phyloP scores from a whole-genome alignment of 2,888 invertebrate species.

The Boloria euphrosyne region DNA sequence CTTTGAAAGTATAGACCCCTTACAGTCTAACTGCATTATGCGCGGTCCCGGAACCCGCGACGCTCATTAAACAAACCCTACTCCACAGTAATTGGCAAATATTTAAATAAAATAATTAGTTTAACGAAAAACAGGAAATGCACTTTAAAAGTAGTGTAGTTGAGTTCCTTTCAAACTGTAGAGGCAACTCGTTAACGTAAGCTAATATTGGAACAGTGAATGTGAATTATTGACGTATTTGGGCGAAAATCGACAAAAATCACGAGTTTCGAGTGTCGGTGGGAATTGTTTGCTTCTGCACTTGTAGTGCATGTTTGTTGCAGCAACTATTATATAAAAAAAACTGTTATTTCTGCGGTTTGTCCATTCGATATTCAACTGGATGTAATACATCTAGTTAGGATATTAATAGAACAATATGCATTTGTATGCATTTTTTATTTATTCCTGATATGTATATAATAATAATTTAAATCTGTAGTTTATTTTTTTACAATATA shows the following conservation, averaged over 20 bases:
- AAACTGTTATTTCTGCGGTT: too few relatives aligned
- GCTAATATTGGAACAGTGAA: conserved; percentile 66
- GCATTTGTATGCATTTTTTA: too few relatives aligned
- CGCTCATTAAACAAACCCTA: conserved; percentile 51
- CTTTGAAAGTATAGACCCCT: too few relatives aligned
- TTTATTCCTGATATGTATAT: too few relatives aligned
- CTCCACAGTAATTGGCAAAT: conserved; percentile 63
- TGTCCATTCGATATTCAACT: too few relatives aligned
- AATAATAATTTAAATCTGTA: too few relatives aligned
- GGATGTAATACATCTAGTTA: too few relatives aligned
- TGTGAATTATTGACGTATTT: conserved; percentile 70
- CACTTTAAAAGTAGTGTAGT: conserved; percentile 34
- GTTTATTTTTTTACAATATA: too few relatives aligned
- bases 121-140: conserved; percentile 28
- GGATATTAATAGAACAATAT: too few relatives aligned
- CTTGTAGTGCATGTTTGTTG: neutral
- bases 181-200: conserved; percentile 64
- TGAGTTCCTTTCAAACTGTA: conserved; percentile 40
- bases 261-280: conserved; percentile 30
- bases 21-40: neutral
- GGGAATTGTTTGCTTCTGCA: conserved; percentile 15
- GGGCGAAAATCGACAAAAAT: conserved; percentile 58
- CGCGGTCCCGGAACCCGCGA: conserved; percentile 45
- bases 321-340: too few relatives aligned
- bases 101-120: conserved; percentile 68